Base-by-base conservation (phyloP, 2,888 invertebrate species). In the Prenolepis imparis region DNA sequence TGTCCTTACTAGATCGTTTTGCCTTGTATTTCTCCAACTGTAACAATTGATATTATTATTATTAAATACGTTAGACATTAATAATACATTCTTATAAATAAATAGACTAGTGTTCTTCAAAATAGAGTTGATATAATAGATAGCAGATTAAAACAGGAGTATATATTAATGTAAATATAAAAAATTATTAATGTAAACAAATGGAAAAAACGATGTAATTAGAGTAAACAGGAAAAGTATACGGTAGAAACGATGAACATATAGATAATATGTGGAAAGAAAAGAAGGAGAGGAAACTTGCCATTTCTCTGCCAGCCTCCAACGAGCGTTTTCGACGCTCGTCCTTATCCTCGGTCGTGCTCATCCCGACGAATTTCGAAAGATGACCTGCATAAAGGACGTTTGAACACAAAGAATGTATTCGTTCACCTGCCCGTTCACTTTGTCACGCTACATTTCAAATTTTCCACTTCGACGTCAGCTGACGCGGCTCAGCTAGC, bases 231-330 rank as follows among this genome's bases (percentile, higher is more conserved):
- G 21, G 15, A 59, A 8, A 8, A 6, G 11, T 3, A 32, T 11
- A 59, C 5, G 57, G 32, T 41, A 6, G n/a, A 18, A 36, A 21
- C 5, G 6, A 39, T 6, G 21, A 66, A 21, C 15, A 4, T 15
- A 15, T n/a, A 9, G 12, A 8, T 66, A 6, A 57, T 5, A 9
- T 15, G 39, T 28, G 44, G 0, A 3, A 3, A 28, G 6, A 68
- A 55, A 9, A 55, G 82, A 44, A n/a, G 15, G 21, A 8, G 32
- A 28, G 21, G 15, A 52, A 4, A 74, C 89, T 64, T 88, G 92
- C 94, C 92, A 94, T 92, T 90, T 93, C 92, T 84, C 90, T 92
- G 78, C 93, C 91, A 68, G 92, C 87, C 78, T 93, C 93, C 87
- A 92, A 88, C 32, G 93, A 91, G 82, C 92, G 91, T 89, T 88